Conservation (phyloP, 2,888 invertebrate genomes). For the Octonoba sinensis region DNA sequence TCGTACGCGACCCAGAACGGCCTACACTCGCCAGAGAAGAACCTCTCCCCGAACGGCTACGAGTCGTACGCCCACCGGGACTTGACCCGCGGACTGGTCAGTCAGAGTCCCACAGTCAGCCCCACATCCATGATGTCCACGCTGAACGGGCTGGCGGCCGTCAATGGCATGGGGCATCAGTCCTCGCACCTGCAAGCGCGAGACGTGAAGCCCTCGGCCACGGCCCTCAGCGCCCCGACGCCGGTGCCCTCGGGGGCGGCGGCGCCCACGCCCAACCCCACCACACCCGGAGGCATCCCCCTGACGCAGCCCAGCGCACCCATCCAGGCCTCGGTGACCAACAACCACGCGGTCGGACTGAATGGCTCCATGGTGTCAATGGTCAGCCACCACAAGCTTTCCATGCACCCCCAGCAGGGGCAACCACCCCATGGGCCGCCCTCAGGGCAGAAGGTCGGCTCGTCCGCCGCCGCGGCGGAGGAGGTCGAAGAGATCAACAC, state of each 20-base stretch:
- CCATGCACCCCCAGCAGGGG: constrained; percentile 3
- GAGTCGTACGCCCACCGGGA: constrained; percentile 78
- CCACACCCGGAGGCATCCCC: constrained; percentile 59
- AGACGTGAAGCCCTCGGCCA: constrained; percentile 67
- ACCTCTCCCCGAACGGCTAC: constrained; percentile 81
- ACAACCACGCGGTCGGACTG: constrained; percentile 4
- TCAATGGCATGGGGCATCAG: constrained; percentile 73
- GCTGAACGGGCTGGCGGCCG: constrained; percentile 71
- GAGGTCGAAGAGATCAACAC: constrained; percentile 98
- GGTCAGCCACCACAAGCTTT: constrained; percentile 31
- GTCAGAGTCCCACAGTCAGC: constrained; percentile 77
- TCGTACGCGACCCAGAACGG: constrained; percentile 87
- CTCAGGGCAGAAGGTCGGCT: constrained; percentile 29
- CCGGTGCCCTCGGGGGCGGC: constrained; percentile 62
- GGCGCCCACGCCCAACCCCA: constrained; percentile 53
- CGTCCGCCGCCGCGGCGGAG: constrained; percentile 67
- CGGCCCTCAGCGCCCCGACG: constrained; percentile 61
- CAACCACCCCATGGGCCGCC: constrained; percentile 32
- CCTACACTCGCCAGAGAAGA: constrained; percentile 84
- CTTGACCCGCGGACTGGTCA: constrained; percentile 70
- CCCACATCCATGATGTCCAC: constrained; percentile 73
- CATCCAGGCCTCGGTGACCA: constrained; percentile 64
- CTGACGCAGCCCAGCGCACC: constrained; percentile 61
- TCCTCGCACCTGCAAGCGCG: constrained; percentile 73
- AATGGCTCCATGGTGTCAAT: constrained; percentile 58